phyloP scores from a whole-genome alignment of 2,888 invertebrate genomes.

The Diarsia brunnea region DNA sequence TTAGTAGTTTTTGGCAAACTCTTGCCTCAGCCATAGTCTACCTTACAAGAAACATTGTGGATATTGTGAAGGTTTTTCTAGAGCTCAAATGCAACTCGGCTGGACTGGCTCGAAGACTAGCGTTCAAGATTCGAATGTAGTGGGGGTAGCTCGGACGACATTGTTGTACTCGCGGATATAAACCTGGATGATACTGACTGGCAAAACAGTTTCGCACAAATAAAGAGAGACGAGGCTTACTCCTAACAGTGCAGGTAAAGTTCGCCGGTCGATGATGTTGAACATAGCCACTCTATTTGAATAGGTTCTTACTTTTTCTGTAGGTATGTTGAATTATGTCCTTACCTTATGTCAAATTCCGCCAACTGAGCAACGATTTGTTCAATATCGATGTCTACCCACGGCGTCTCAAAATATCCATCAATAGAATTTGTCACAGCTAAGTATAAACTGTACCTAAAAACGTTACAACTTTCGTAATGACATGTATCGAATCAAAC shows the following conservation, averaged over 20 bases:
- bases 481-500: not conserved
- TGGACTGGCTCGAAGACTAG: not conserved
- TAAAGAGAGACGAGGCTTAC: not conserved
- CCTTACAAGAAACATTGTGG: not conserved
- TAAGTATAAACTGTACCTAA: conserved; percentile 92
- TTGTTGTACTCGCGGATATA: not conserved
- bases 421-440: conserved; percentile 96
- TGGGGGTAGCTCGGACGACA: not conserved
- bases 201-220: not conserved
- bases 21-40: not conserved
- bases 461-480: conserved; percentile 2
- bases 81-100: not conserved
- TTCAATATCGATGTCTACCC: conserved; percentile 96
- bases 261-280: not conserved
- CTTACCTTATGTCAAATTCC: conserved; percentile 95
- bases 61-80: not conserved
- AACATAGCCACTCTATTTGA: not conserved
- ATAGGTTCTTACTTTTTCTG: not conserved
- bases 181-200: not conserved
- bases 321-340: not conserved
- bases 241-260: not conserved
- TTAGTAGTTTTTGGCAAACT: not conserved
- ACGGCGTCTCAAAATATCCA: conserved; percentile 96
- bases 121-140: not conserved
- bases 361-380: conserved; percentile 94